Evolutionary conservation across 2,797 vertebrate species (phyloP).

Genomic region (Coendou prehensilis): DNA sequence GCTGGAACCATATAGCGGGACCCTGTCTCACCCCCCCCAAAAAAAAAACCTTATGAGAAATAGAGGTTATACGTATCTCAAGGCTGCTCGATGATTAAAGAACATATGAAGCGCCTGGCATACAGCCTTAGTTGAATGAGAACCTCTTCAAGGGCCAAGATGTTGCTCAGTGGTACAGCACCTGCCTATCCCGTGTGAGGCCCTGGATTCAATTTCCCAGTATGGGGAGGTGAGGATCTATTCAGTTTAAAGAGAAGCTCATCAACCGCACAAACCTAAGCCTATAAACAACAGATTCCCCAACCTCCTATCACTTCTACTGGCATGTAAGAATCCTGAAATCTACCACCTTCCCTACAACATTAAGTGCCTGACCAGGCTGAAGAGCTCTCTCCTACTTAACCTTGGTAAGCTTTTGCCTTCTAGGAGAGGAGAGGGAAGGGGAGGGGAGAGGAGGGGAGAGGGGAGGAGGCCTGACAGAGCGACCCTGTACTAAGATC

Average conservation of each 20-base stretch:
- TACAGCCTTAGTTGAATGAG: background rate
- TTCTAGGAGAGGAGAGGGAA: constrained; percentile 1
- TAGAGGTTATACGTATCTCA: background rate
- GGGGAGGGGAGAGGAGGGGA: background rate
- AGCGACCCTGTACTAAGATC: background rate
- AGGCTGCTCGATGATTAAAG: background rate
- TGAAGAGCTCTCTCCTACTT: background rate
- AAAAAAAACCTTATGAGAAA: background rate
- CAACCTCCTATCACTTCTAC: background rate
- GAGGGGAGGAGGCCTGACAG: background rate
- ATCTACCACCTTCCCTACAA: background rate
- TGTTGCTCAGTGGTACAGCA: background rate
- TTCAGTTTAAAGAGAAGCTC: background rate
- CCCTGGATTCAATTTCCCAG: background rate
- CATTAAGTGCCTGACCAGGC: background rate
- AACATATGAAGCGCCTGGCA: background rate
- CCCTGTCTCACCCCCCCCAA: background rate
- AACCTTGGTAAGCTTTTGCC: background rate
- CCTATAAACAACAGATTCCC: background rate
- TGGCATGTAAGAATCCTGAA: background rate
- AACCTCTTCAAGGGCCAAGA: background rate
- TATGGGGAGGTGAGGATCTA: background rate
- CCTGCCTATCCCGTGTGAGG: background rate
- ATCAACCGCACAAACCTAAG: background rate
- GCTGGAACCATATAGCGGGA: background rate